Base-by-base conservation (phyloP, 2,113 vertebrate genomes). In the Pongo abelii region DNA sequence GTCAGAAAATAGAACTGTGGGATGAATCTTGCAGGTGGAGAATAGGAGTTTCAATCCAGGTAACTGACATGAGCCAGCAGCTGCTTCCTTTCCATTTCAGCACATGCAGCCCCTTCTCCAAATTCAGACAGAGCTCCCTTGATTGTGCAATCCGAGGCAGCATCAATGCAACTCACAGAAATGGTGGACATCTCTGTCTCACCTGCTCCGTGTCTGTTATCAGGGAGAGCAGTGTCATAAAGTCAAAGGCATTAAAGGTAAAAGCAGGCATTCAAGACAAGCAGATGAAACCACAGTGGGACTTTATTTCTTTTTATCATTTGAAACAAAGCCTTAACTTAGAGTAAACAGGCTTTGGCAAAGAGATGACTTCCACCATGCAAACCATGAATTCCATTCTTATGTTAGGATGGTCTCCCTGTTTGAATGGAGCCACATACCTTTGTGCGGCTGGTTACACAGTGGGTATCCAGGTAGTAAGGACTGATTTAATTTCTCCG, bases 91-190 rank as follows among this genome's bases (percentile, higher is more conserved):
- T 70, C 13, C 5, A 14, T 22, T 18, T 30, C 38, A 27, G 18
- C 52, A 55, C 2, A 1, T 23, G 80, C 0, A 38, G 4, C 11
- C 16, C n/a, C 4, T 16, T 23, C 30, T 35, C 13, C 30, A 59
- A 70, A 30, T 6, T 30, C 6, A 48, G 22, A 23, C 25, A 27
- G 7, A 48, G 57, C 25, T 50, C 10, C 50, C 85, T 16, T 27
- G 59, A 32, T 18, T 0, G 0, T 12, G 18, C 22, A 14, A 17
- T 13, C 14, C 0, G 3, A 14, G 22, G 22, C 27, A 32, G 14
- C 13, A 17, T 1, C 0, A 0, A 27, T 23, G 40, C 32, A 43
- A 23, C 0, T 55, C 80, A 57, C 40, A 48, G 40, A 43, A 16
- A 22, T 0, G 11, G 8, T 57, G 18, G 59, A 35, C 0, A 0